phyloP scores from a whole-genome alignment of 2,797 vertebrate species.

The Cuniculus paca region DNA sequence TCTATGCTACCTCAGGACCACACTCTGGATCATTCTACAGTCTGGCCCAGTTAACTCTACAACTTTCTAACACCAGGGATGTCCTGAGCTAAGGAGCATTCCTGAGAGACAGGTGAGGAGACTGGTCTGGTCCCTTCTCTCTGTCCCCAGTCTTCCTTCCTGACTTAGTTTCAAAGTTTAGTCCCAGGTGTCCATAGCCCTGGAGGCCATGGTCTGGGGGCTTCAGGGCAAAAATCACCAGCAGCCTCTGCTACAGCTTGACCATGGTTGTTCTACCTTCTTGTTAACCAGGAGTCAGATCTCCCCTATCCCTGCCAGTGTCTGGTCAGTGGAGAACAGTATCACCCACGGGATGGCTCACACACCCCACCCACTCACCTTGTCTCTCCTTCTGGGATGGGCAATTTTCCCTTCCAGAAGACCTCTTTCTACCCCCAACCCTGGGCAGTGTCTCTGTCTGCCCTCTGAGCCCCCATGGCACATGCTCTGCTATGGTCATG shows the following conservation, averaged over 20 bases:
- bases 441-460: background rate
- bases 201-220: background rate
- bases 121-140: background rate
- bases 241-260: background rate
- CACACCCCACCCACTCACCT: too few species aligned
- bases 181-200: background rate
- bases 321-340: background rate
- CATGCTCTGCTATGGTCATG: rapidly evolving
- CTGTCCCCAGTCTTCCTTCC: background rate
- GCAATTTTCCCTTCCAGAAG: background rate
- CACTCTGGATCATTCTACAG: background rate
- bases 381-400: background rate
- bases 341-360: background rate
- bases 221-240: background rate
- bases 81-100: background rate
- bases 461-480: background rate
- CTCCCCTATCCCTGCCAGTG: background rate
- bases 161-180: background rate
- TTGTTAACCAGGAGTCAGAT: background rate
- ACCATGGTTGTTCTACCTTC: background rate
- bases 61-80: background rate
- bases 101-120: background rate
- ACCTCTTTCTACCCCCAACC: background rate
- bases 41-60: background rate
- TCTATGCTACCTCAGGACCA: background rate